Evolutionary conservation across 2,797 vertebrate species (phyloP), one percentile per base, ranked within the genome.

Genomic region (Nannoperca obscura): DNA sequence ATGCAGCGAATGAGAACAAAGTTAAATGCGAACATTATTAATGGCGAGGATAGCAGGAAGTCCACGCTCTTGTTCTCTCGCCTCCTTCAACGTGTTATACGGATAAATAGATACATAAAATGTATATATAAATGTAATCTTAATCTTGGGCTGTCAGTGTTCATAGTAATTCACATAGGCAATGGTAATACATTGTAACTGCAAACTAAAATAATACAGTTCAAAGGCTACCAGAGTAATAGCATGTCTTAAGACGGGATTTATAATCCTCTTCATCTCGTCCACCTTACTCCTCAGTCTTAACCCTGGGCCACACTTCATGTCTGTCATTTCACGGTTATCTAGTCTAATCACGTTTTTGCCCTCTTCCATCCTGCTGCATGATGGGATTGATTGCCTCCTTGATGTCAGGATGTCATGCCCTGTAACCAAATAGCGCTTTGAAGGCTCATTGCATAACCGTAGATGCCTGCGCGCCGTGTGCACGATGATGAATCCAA

Each of bases 311-410:
- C 86, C 82, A 58, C 59, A 54, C 81, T 80, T 78, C 74, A 69
- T 64, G 32, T 32, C 62, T 27, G 53, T 81, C 78, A 66, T 77
- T 73, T 84, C 38, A 47, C 76, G 22, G 55, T 85, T 67, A 77
- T 79, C 46, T 38, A 46, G 60, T 84, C 72, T 9, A 40, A 74
- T 67, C 77, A 72, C 36, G 65, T 69, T 74, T 36, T 68, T 68
- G 62, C 66, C 81, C 68, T 76, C 70, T 42, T 46, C 55, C 63
- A 22, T 44, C 88, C 69, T 2, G 44, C 24, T 89, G 80, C 85
- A 88, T 80, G 73, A 83, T 79, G 87, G 85, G 88, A 91, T 79
- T 78, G 85, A 87, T 83, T 75, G 65, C 78, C 72, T 85, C 77
- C 89, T 89, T 85, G 78, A 86, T 84, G 74, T 70, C 46, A 6